These are phyloP conservation scores for Urechis unicinctus DNA, from an alignment of 2,888 invertebrate species.

Conservation along the genomic window DNA sequence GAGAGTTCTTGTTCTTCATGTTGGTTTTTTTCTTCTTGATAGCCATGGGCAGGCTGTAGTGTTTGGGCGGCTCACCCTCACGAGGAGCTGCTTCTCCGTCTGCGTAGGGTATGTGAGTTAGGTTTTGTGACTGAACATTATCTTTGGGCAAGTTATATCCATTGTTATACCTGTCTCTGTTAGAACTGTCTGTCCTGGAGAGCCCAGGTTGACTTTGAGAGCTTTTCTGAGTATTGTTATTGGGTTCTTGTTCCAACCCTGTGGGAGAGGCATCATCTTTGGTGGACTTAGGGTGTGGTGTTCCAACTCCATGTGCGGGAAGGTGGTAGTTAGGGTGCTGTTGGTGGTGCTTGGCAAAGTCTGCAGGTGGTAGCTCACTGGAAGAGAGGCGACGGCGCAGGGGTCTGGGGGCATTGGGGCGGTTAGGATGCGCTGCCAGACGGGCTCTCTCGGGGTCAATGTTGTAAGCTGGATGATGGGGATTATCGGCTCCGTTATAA, in stretches of 20 bases:
- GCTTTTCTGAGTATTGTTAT: neutral
- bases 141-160: no score
- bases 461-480: slow-evolving; percentile 7
- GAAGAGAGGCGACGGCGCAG: slow-evolving; percentile 40
- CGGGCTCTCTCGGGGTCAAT: slow-evolving; percentile 11
- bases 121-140: no score
- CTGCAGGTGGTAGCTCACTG: slow-evolving; percentile 23
- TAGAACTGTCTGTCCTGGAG: no score
- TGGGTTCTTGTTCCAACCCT: neutral
- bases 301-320: neutral
- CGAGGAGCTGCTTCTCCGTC: neutral
- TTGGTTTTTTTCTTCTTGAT: slow-evolving; percentile 30
- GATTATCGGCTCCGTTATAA: neutral
- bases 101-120: no score
- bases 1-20: slow-evolving; percentile 55
- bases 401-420: slow-evolving; percentile 37
- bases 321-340: neutral
- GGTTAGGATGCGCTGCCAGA: slow-evolving; percentile 5
- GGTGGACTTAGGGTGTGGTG: neutral
- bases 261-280: neutral
- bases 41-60: neutral
- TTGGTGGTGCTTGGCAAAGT: neutral
- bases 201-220: no score
- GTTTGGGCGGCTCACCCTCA: neutral
- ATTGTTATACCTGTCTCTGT: no score